Percentiles rank a stretch among this genome's conserved stretches.
These are phyloP conservation scores for Callocephalon fimbriatum DNA, from an alignment of 2,113 vertebrate genomes.

Conservation along the genomic window DNA sequence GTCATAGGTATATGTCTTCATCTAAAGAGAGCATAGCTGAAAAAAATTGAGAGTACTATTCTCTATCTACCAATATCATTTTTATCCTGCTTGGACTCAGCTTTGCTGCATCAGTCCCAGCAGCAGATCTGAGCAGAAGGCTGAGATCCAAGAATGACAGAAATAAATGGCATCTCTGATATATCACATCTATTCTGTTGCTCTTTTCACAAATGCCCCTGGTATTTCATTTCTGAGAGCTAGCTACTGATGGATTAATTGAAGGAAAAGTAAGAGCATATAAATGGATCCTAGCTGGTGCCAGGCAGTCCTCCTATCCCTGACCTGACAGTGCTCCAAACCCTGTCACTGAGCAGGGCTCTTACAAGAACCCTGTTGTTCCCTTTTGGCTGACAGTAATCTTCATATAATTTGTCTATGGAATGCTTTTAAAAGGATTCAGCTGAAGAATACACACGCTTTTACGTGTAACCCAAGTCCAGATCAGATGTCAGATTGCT, in stretches of 20 bases:
- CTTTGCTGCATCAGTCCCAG: not conserved
- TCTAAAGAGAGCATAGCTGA: not conserved
- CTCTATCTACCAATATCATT: not conserved
- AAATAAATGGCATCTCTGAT: not conserved
- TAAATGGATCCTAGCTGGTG: constrained; percentile 4
- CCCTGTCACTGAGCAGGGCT: not conserved
- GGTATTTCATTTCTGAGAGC: constrained; percentile 12
- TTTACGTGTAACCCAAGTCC: not conserved
- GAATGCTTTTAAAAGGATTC: constrained; percentile 55
- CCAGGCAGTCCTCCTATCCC: not conserved
- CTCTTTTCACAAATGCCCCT: not conserved
- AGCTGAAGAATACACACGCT: not conserved
- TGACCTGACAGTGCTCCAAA: not conserved
- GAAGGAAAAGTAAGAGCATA: constrained; percentile 13
- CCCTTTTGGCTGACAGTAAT: constrained; percentile 13
- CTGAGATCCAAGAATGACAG: not conserved
- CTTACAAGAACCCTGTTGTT: not conserved
- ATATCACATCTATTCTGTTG: not conserved
- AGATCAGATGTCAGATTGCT: constrained; percentile 17
- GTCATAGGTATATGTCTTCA: not conserved
- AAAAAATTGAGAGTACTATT: not conserved
- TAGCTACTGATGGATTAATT: not conserved
- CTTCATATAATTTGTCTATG: not conserved
- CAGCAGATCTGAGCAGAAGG: not conserved
- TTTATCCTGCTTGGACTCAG: not conserved